Evolutionary conservation across 2,113 vertebrate species (phyloP).

Genomic region (Cepphus grylle): DNA sequence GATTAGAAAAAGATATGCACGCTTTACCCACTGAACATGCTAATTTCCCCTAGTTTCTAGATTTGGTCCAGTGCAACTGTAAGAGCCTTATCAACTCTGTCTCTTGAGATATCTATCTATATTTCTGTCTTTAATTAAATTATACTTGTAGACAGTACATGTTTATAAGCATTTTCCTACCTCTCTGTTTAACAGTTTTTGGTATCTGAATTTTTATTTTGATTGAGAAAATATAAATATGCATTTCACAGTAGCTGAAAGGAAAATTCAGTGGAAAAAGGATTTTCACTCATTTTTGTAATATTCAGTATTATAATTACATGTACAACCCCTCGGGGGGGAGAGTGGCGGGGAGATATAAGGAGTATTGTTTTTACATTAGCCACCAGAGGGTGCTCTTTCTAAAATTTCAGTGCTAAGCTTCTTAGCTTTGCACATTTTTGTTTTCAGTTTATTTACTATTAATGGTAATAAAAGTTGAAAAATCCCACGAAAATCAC

Average conservation of each 20-base stretch:
- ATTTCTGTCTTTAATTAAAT: background rate
- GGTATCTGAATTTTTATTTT: background rate
- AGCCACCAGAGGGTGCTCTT: slow-evolving; percentile 15
- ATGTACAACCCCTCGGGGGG: too few relatives aligned
- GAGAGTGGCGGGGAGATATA: background rate
- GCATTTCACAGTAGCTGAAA: background rate
- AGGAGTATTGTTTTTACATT: fast-evolving
- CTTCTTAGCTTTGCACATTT: background rate
- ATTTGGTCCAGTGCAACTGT: background rate
- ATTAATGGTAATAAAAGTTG: background rate
- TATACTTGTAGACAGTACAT: background rate
- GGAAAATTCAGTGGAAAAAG: background rate
- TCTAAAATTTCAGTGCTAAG: background rate
- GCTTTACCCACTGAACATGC: background rate
- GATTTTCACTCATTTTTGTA: background rate
- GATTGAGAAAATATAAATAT: background rate
- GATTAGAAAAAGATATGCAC: background rate
- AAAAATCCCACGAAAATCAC: background rate
- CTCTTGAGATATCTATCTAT: background rate
- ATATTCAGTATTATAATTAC: background rate
- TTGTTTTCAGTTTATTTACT: background rate
- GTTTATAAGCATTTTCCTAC: background rate
- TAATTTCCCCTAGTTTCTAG: background rate
- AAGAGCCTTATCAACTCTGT: background rate
- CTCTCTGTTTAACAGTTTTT: background rate